Evolutionary conservation across 1,140 invertebrate species (phyloP), one percentile per base, ranked within the genome.

Genomic region (Patella vulgata): DNA sequence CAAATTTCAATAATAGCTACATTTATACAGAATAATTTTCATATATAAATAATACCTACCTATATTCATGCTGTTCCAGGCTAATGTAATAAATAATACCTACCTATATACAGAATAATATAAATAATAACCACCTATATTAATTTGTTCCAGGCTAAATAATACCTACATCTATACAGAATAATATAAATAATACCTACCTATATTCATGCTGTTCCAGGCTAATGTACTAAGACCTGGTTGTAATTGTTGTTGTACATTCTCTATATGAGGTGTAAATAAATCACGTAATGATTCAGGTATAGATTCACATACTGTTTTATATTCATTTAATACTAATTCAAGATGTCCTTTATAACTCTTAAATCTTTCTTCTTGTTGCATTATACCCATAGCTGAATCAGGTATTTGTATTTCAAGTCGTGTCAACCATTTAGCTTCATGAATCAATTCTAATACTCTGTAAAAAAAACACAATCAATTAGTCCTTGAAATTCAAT

Each of bases 161-260:
- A n/a, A n/a, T n/a, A n/a, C n/a, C n/a, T n/a, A n/a, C n/a, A n/a
- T n/a, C n/a, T n/a, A n/a, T n/a, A n/a, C n/a, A n/a, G n/a, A n/a
- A n/a, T n/a, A n/a, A n/a, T n/a, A n/a, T n/a, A n/a, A n/a, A n/a
- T n/a, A n/a, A n/a, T 14, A 50, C 62, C 42, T 62, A 83, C 81
- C 83, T 55, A 85, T 85, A 73, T 85, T 85, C 77, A 84, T 81
- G 66, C 82, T 83, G 66, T 83, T 82, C 83, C 83, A 85, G 30
- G 82, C 77, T 14, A 84, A 67, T 25, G 79, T 82, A 56, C 59
- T 77, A 14, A 83, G 71, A 3, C 82, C 83, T 17, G 82, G 80
- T 50, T 83, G 79, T 53, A 84, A 70, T 55, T 80, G 75, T 27
- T 77, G 72, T n/a, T 80, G 71, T 9, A 80, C 77, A 68, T 71